Conservation (phyloP, 2,888 invertebrate species). For the Keiferia lycopersicella region DNA sequence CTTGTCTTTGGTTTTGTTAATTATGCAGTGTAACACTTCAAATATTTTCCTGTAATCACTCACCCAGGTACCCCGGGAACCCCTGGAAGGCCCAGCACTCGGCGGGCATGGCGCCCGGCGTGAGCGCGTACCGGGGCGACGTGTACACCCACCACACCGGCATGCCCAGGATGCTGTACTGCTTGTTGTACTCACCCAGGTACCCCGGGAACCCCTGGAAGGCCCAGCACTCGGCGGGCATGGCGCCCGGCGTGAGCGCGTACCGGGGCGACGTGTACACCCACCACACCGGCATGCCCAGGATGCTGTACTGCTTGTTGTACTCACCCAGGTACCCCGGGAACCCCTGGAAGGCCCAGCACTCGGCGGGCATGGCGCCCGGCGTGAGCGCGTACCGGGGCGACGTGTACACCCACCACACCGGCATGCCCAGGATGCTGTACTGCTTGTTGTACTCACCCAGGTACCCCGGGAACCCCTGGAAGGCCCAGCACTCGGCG, state of each 20-base stretch:
- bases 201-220: constrained; percentile 95
- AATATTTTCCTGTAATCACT: too few species aligned
- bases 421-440: constrained; percentile 92
- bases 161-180: constrained; percentile 92
- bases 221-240: constrained; percentile 98
- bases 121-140: constrained; percentile 94
- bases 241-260: constrained; percentile 91
- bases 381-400: constrained; percentile 94
- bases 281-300: constrained; percentile 95
- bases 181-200: constrained; percentile 83
- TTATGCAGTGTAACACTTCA: too few species aligned
- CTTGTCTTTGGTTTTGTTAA: too few species aligned
- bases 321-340: constrained; percentile 87
- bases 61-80: constrained; percentile 86
- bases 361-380: constrained; percentile 93
- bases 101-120: constrained; percentile 92
- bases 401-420: constrained; percentile 92
- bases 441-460: constrained; percentile 85
- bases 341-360: constrained; percentile 98
- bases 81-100: constrained; percentile 99
- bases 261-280: constrained; percentile 91
- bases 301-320: too few species aligned
- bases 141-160: constrained; percentile 93
- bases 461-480: neutral
- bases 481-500: too few species aligned